Base-by-base conservation (phyloP, 2,888 invertebrate genomes). In the Malachius bipustulatus region DNA sequence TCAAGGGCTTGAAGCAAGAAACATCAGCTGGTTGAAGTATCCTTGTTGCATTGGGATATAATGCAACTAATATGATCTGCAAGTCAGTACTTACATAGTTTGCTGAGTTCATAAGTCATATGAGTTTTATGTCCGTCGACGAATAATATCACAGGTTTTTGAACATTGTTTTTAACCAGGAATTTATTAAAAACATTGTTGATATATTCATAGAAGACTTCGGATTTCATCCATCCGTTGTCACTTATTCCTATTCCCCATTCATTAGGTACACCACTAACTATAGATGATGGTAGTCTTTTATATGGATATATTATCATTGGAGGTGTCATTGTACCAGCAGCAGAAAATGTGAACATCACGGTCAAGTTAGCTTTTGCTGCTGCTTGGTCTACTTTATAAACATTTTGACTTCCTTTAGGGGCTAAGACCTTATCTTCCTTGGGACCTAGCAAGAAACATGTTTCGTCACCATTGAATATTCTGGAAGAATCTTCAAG, bases 221-320 rank as follows among this genome's bases (percentile, higher is more conserved):
- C 16, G 11, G 11, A 10, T 11, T 41, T 44, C 42, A 45, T 45
- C 45, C 43, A 45, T n/a, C 42, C 44, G 39, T 42, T 44, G 1
- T 40, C 40, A 9, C 34, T 36, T 4, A 6, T 9, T 4, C 33
- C 41, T 15, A 38, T 34, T 13, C 41, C 43, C 41, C 44, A 43
- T 14, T 26, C 13, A 14, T 15, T 19, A n/a, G 35, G 40, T 16
- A 40, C 34, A 6, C 32, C 32, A 11, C 33, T 27, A 2, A 27
- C 26, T 27, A 39, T 32, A 3, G 8, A 8, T n/a, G n/a, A n/a
- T 2, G 34, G 37, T 6, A 42, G 13, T 31, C 40, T 34, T 30
- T 43, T 43, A 35, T 14, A 16, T n/a, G 39, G 41, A 26, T 35
- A 35, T 28, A 40, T 33, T 4, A 36, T 34, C 34, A 31, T 26